Percentiles rank a stretch among this genome's conserved stretches.
phyloP scores from a whole-genome alignment of 2,797 vertebrate genomes.

The Danio aesculapii region DNA sequence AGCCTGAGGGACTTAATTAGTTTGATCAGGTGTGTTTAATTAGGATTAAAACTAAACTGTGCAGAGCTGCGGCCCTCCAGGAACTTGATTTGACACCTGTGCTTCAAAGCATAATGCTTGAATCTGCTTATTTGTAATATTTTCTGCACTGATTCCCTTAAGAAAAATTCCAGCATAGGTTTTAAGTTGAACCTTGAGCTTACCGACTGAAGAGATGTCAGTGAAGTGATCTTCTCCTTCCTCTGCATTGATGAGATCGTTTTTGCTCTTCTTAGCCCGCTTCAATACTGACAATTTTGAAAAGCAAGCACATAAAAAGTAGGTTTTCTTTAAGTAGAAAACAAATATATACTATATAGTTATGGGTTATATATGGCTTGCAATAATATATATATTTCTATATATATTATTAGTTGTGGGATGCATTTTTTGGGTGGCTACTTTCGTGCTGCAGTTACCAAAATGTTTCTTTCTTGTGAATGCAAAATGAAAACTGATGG shows the following conservation, averaged over 20 bases:
- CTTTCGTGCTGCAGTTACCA: too few relatives aligned
- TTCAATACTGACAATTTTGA: conserved; percentile 86
- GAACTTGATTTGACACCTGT: not conserved
- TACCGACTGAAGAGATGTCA: conserved; percentile 94
- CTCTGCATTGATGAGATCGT: conserved; percentile 93
- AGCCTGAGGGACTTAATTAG: not conserved
- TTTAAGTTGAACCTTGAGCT: conserved; percentile 64
- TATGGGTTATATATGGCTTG: too few relatives aligned
- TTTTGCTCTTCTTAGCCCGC: conserved; percentile 94
- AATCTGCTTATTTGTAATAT: not conserved
- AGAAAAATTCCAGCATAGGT: not conserved
- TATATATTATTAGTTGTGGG: too few relatives aligned
- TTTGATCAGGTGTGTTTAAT: not conserved
- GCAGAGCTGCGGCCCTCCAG: not conserved
- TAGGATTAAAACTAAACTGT: not conserved
- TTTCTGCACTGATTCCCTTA: not conserved
- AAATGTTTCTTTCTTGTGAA: too few relatives aligned
- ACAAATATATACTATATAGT: too few relatives aligned
- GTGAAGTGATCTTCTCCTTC: conserved; percentile 95
- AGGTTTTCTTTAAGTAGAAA: not conserved
- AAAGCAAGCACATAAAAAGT: conserved; percentile 11
- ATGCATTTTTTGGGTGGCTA: too few relatives aligned
- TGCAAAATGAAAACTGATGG: too few relatives aligned
- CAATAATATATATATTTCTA: too few relatives aligned
- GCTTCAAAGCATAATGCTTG: not conserved